These are phyloP conservation scores for Orbicella faveolata DNA, from an alignment of 64 coral and sea anemone genomes.

Conservation along the genomic window DNA sequence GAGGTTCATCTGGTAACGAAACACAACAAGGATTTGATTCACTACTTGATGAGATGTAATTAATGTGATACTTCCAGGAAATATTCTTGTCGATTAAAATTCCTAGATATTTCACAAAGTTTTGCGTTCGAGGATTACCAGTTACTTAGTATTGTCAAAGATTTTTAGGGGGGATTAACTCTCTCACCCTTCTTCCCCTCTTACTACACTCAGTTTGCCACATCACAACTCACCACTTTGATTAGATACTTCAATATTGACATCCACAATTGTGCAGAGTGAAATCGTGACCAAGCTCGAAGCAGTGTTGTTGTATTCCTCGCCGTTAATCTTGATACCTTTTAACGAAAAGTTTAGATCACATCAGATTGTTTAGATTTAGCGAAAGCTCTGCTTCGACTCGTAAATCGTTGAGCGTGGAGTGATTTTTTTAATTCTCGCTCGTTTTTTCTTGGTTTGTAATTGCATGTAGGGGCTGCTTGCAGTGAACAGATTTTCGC, in stretches of 20 bases:
- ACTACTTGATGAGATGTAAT: no score
- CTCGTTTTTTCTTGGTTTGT: no score
- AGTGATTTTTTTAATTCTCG: no score
- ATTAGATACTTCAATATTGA: conserved; percentile 38
- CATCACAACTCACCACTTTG: conserved; percentile 19
- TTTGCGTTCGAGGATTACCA: neutral
- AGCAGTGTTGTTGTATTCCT: conserved; percentile 18
- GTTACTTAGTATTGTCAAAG: neutral
- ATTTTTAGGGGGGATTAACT: neutral
- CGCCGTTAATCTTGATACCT: conserved; percentile 39
- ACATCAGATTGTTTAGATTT: neutral
- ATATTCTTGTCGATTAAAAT: no score
- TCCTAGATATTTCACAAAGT: no score
- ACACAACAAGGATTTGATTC: neutral
- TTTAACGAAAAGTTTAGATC: neutral
- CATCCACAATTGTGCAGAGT: conserved; percentile 15
- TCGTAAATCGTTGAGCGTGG: no score
- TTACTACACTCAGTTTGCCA: neutral
- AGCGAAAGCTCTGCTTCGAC: neutral
- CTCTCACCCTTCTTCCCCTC: neutral
- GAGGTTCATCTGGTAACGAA: conserved; percentile 39
- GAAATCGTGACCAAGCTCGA: conserved; percentile 28
- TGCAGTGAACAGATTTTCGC: no score
- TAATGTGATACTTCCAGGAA: no score
- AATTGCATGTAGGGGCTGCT: no score